Conservation (phyloP, 2,888 invertebrate genomes). For the Caenorhabditis sp. region DNA sequence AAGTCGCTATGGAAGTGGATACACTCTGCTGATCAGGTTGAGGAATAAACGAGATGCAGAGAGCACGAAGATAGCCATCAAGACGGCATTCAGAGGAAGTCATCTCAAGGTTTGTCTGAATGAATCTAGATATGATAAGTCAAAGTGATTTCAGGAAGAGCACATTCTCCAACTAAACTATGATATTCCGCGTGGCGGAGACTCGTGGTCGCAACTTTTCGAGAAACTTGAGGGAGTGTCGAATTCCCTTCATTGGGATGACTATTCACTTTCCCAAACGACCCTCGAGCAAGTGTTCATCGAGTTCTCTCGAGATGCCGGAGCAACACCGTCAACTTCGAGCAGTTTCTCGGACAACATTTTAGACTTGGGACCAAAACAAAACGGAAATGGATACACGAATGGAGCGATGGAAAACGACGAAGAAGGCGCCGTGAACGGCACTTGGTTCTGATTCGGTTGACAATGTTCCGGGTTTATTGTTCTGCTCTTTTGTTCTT, state of each 20-base stretch:
- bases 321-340: constrained; percentile 17
- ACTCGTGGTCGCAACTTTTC: constrained; percentile 84
- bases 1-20: constrained; percentile 83
- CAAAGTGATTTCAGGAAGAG: constrained; percentile 71
- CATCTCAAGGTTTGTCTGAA: constrained; percentile 87
- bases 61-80: constrained; percentile 83
- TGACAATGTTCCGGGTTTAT: background rate
- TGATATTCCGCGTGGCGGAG: constrained; percentile 83
- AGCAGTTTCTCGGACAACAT: background rate
- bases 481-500: background rate
- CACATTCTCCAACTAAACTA: constrained; percentile 84
- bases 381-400: background rate
- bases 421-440: background rate
- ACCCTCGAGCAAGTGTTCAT: constrained; percentile 89
- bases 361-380: background rate
- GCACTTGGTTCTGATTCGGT: background rate
- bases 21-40: constrained; percentile 71
- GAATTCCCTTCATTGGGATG: constrained; percentile 84
- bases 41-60: constrained; percentile 39
- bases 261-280: constrained; percentile 90
- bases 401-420: background rate
- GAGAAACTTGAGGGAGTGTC: constrained; percentile 84
- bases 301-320: constrained; percentile 57
- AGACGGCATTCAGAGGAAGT: constrained; percentile 86
- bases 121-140: background rate